Evolutionary conservation across 2,888 invertebrate genomes (phyloP).

Genomic region (Rhingia rostrata): DNA sequence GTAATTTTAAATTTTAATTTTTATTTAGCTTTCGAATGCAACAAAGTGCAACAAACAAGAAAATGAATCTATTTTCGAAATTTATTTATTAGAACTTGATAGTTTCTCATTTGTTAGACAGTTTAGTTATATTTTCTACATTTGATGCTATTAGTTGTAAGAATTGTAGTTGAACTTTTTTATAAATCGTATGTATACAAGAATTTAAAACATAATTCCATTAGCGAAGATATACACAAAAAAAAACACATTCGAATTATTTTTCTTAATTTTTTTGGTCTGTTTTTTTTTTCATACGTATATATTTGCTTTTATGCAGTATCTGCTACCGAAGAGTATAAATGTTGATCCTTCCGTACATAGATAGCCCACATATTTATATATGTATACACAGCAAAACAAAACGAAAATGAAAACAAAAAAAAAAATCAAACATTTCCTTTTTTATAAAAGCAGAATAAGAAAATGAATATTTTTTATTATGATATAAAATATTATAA

Average conservation of each 20-base stretch:
- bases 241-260: constrained; percentile 38
- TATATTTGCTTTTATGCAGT: constrained; percentile 66
- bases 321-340: constrained; percentile 73
- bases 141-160: constrained; percentile 66
- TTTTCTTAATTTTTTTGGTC: constrained; percentile 15
- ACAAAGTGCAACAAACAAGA: constrained; percentile 20
- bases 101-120: constrained; percentile 8
- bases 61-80: constrained; percentile 14
- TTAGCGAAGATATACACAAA: constrained; percentile 21
- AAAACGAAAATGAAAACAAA: not conserved
- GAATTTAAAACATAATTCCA: constrained; percentile 31
- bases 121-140: constrained; percentile 35
- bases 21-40: constrained; percentile 28
- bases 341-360: constrained; percentile 73
- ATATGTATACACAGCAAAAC: constrained; percentile 50
- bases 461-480: constrained; percentile 58
- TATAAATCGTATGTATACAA: constrained; percentile 59
- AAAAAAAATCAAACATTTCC: constrained; percentile 43
- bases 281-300: constrained; percentile 32
- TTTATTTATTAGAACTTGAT: constrained; percentile 29
- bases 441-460: constrained; percentile 56
- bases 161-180: constrained; percentile 71
- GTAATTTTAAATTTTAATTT: constrained; percentile 80
- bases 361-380: constrained; percentile 66
- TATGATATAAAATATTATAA: constrained; percentile 41